These are phyloP conservation scores for Sclerurus mexicanus DNA, from an alignment of 2,113 vertebrate genomes.

Conservation along the genomic window DNA sequence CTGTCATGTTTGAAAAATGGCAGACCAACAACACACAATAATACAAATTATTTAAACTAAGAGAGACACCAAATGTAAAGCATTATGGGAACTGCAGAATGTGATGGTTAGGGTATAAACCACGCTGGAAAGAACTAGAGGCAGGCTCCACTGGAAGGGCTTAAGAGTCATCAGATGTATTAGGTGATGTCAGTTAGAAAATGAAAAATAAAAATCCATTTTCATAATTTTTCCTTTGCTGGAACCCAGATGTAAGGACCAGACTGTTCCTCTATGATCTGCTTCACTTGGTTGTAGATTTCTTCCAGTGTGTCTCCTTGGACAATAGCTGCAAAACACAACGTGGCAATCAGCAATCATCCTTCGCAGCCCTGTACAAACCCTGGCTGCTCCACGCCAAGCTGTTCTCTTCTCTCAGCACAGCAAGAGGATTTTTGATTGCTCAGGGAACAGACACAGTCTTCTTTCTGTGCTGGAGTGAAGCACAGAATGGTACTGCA, in stretches of 20 bases:
- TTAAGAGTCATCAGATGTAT: constrained; percentile 57
- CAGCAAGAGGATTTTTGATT: background rate
- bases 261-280: constrained; percentile 97
- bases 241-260: constrained; percentile 95
- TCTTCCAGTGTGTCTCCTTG: constrained; percentile 98
- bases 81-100: constrained; percentile 59
- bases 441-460: background rate
- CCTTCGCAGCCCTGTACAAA: background rate
- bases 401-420: background rate
- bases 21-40: constrained; percentile 65
- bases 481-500: background rate
- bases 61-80: constrained; percentile 70
- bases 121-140: constrained; percentile 42
- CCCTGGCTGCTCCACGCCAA: background rate
- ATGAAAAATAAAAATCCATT: constrained; percentile 58
- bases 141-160: constrained; percentile 60
- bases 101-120: constrained; percentile 59
- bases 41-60: constrained; percentile 62
- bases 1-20: constrained; percentile 72
- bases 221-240: constrained; percentile 98
- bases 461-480: background rate
- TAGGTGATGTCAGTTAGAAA: constrained; percentile 71
- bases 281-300: constrained; percentile 96
- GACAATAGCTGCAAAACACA: constrained; percentile 85
- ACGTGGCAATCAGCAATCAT: constrained; percentile 39